A percentile compares a stretch with the other conserved stretches of the same genome.
phyloP scores from a whole-genome alignment of 2,888 invertebrate genomes.

The Monoplex corrugatus region DNA sequence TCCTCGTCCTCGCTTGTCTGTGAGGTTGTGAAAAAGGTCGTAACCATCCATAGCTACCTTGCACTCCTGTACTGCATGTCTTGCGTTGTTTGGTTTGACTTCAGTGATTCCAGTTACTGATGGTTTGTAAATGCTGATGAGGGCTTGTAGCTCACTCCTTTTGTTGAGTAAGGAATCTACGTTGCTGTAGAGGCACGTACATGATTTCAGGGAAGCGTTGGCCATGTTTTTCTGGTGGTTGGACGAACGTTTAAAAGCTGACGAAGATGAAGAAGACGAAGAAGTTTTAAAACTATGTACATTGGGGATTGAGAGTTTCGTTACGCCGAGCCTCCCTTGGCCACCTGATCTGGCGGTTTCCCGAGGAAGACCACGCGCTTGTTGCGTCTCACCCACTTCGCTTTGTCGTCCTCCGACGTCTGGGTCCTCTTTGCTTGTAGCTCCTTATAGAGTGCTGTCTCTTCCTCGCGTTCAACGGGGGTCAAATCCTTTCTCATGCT shows the following conservation, averaged over 20 bases:
- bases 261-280: neutral
- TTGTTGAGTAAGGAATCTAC: neutral
- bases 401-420: no score
- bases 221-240: neutral
- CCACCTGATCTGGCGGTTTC: neutral
- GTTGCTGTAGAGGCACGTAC: neutral
- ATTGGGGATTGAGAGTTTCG: neutral
- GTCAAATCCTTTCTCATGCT: no score
- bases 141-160: neutral
- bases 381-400: neutral
- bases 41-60: constrained; percentile 4
- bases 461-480: no score
- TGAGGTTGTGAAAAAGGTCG: constrained; percentile 6
- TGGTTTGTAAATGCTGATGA: neutral
- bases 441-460: no score
- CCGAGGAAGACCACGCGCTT: neutral
- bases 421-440: no score
- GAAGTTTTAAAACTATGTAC: neutral
- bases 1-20: neutral
- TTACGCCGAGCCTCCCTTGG: neutral
- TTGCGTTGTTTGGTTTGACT: neutral
- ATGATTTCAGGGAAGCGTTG: no score
- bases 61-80: constrained; percentile 16
- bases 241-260: constrained; percentile 8
- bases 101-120: constrained; percentile 4